Evolutionary conservation across 1,140 invertebrate genomes (phyloP).

Genomic region (Heliconius hewitsoni): DNA sequence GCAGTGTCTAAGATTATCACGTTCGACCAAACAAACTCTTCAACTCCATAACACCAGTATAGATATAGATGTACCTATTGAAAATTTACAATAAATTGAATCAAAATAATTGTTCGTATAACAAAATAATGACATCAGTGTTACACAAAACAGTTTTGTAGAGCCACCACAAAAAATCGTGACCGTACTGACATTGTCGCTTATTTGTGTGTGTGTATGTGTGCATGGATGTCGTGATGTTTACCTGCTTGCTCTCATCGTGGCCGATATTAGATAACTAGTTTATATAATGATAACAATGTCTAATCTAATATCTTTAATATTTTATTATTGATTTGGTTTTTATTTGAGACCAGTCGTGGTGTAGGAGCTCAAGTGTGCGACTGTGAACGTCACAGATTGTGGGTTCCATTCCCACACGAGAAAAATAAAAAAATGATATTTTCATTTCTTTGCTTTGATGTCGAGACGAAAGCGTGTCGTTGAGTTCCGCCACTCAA

Average conservation of each 20-base stretch:
- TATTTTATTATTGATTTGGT: too few relatives aligned
- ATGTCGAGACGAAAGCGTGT: too few relatives aligned
- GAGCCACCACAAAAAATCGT: neutral
- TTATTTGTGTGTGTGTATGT: neutral
- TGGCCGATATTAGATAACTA: neutral
- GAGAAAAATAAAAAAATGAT: too few relatives aligned
- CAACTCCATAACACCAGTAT: neutral
- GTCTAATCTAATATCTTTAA: neutral
- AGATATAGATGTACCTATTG: neutral
- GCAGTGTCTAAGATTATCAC: too few relatives aligned
- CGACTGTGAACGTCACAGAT: too few relatives aligned
- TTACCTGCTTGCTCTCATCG: neutral
- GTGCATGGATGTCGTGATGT: neutral
- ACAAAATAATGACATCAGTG: neutral
- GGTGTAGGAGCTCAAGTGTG: too few relatives aligned
- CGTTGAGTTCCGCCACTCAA: too few relatives aligned
- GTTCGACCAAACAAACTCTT: too few relatives aligned
- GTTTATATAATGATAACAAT: neutral
- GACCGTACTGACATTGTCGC: neutral
- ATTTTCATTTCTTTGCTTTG: too few relatives aligned
- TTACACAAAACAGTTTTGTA: neutral
- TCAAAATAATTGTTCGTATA: neutral
- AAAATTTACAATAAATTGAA: too few relatives aligned
- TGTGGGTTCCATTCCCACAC: too few relatives aligned
- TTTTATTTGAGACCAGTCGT: too few relatives aligned